Conservation (phyloP, 2,113 vertebrate genomes). For the Craseonycteris thonglongyai region DNA sequence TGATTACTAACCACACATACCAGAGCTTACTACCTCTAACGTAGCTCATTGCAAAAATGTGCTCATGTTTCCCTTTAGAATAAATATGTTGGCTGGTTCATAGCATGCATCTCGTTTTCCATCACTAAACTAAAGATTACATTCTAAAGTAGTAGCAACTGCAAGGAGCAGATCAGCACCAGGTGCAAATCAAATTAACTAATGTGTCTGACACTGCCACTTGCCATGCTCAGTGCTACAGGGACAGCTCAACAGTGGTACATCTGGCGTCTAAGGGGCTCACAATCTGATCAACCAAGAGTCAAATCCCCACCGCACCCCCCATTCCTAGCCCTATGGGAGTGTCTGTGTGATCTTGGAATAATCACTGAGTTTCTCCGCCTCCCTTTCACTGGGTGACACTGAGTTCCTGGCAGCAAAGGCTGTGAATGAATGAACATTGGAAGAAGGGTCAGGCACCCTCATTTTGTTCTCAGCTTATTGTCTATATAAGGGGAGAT, state of each 20-base stretch:
- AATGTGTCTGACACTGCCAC: neutral
- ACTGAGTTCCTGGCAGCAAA: neutral
- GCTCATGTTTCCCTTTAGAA: neutral
- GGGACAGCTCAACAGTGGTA: too few relatives aligned
- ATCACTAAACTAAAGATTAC: neutral
- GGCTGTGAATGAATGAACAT: neutral
- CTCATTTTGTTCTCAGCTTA: neutral
- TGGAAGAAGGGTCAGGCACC: neutral
- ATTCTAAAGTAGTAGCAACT: neutral
- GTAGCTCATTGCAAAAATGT: conserved; percentile 33
- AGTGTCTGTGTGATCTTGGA: neutral
- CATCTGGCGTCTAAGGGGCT: too few relatives aligned
- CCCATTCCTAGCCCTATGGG: neutral
- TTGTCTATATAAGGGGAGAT: neutral
- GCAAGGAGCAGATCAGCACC: neutral
- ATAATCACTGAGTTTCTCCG: neutral
- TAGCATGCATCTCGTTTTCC: neutral
- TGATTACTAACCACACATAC: conserved; percentile 41
- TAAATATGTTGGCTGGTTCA: neutral
- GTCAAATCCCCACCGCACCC: too few relatives aligned
- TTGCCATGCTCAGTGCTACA: neutral
- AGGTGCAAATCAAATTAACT: neutral
- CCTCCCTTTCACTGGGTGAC: neutral
- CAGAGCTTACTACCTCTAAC: conserved; percentile 10
- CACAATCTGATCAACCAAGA: neutral